Percentiles rank a stretch among this genome's conserved stretches.
Evolutionary conservation across 2,113 vertebrate genomes (phyloP).

Genomic region (Chelonoidis abingdonii): DNA sequence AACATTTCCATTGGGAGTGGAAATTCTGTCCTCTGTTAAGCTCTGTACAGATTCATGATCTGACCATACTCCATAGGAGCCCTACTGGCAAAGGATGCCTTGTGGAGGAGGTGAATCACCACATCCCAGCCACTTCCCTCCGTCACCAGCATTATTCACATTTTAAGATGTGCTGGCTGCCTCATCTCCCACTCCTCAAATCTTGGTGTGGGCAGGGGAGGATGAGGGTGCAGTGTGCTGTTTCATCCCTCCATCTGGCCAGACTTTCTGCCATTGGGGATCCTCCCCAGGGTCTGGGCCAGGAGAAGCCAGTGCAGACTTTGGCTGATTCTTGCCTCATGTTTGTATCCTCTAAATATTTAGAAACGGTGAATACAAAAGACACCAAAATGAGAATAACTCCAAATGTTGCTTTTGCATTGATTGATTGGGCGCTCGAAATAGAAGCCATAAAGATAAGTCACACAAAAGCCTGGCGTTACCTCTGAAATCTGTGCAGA

Average conservation of each 20-base stretch:
- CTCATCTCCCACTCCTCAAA: neutral
- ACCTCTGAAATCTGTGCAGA: neutral
- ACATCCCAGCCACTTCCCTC: neutral
- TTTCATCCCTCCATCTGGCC: neutral
- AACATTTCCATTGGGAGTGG: no score
- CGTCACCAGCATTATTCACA: neutral
- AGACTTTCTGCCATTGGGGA: neutral
- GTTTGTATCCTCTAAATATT: neutral
- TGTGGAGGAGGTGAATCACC: neutral
- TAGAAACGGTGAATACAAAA: neutral
- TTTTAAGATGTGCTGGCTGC: neutral
- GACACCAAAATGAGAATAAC: neutral
- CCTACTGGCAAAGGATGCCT: neutral
- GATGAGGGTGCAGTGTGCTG: accelerated
- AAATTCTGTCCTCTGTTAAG: neutral
- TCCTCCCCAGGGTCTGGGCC: neutral
- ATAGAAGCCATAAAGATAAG: neutral
- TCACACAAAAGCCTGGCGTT: accelerated
- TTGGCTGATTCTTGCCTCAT: neutral
- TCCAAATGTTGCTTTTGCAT: neutral
- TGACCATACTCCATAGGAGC: neutral
- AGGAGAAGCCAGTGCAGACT: accelerated
- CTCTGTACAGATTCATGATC: neutral
- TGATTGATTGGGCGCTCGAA: neutral
- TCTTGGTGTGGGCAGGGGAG: neutral